A percentile compares a stretch with the other conserved stretches of the same genome.
phyloP scores from a whole-genome alignment of 2,113 vertebrate species.

The Eupsittula cactorum region DNA sequence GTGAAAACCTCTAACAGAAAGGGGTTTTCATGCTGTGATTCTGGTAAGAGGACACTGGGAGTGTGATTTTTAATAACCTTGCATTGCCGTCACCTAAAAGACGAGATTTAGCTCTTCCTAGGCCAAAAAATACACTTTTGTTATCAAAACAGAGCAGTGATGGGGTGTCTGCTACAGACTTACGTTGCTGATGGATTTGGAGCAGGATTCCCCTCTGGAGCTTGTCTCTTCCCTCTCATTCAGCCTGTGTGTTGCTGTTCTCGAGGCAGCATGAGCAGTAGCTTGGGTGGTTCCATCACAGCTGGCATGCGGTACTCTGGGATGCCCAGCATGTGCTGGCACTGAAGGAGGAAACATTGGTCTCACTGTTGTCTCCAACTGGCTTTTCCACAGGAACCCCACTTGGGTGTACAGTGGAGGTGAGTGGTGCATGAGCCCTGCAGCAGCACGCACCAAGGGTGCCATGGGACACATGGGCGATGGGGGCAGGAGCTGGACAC shows the following conservation, averaged over 20 bases:
- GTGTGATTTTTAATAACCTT: conserved; percentile 5
- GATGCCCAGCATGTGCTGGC: fast-evolving
- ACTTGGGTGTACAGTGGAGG: fast-evolving
- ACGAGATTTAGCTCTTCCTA: not conserved
- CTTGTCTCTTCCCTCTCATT: not conserved
- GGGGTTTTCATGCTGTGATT: not conserved
- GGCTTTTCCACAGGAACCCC: not conserved
- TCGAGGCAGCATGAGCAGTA: fast-evolving
- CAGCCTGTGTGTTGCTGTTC: not conserved
- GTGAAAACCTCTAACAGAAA: not conserved
- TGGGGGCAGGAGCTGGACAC: fast-evolving
- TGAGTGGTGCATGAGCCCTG: not conserved
- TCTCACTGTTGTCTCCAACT: not conserved
- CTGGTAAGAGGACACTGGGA: not conserved
- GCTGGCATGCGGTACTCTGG: fast-evolving
- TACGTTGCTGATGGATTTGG: not conserved
- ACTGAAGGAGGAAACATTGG: fast-evolving
- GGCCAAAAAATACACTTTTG: not conserved
- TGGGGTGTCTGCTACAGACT: not conserved
- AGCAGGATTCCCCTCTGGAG: not conserved
- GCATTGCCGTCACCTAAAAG: not conserved
- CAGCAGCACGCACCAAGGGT: not conserved
- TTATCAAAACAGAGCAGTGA: not conserved
- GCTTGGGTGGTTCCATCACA: not conserved
- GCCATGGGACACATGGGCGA: not conserved